phyloP scores from a whole-genome alignment of 2,888 invertebrate genomes.

The Podotricha telesiphe region DNA sequence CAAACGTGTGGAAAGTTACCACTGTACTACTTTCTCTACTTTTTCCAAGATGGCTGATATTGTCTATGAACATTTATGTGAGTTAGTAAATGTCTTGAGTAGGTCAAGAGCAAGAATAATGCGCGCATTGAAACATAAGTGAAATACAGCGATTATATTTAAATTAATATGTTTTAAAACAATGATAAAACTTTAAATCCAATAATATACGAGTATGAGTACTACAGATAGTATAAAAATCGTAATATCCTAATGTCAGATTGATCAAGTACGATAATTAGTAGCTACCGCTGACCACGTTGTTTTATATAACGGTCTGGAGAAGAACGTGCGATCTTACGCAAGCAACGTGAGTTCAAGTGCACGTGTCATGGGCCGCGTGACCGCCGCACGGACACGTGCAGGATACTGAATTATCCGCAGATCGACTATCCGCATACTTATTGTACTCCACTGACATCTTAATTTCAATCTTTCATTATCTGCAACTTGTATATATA shows the following conservation, averaged over 20 bases:
- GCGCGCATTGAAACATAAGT: conserved; percentile 42
- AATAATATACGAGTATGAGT: background rate
- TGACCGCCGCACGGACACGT: conserved; percentile 67
- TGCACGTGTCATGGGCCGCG: conserved; percentile 74
- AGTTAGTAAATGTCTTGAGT: conserved; percentile 51
- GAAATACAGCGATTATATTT: conserved; percentile 13
- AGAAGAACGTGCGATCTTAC: conserved; percentile 73
- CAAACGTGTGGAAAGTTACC: conserved; percentile 81
- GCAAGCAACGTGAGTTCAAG: conserved; percentile 80
- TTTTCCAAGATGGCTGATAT: conserved; percentile 79
- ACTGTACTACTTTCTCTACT: conserved; percentile 83
- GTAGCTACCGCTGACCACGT: conserved; percentile 73
- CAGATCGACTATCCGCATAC: conserved; percentile 16
- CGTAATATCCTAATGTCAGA: conserved; percentile 1
- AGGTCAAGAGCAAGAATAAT: conserved; percentile 65
- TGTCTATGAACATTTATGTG: conserved; percentile 58
- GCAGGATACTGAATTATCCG: conserved; percentile 64
- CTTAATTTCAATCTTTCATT: background rate
- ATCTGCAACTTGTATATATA: conserved; percentile 9
- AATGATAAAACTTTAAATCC: background rate
- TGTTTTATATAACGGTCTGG: conserved; percentile 76
- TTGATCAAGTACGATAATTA: conserved; percentile 57
- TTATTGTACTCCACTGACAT: conserved; percentile 13
- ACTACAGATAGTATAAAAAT: background rate
- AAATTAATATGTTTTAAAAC: background rate